These are phyloP conservation scores for Dicranocentrus wangi DNA, from an alignment of 2,888 invertebrate genomes.

Conservation along the genomic window DNA sequence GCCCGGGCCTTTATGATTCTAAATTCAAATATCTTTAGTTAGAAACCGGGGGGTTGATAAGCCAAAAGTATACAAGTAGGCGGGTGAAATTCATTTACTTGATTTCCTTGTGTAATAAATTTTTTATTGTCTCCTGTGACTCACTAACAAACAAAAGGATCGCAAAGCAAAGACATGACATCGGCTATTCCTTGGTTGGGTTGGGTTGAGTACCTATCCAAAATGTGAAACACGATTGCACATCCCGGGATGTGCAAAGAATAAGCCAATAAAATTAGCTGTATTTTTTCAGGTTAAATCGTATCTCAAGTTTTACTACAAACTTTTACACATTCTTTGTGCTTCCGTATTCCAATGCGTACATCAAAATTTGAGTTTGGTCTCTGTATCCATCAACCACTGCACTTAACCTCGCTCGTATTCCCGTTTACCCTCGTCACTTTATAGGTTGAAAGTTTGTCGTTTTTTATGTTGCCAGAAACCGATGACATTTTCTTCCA, in stretches of 20 bases:
- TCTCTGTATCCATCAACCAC: slow-evolving; percentile 5
- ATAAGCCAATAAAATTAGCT: slow-evolving; percentile 10
- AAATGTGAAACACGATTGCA: no score
- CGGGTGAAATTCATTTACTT: no score
- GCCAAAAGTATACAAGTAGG: no score
- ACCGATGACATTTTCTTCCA: slow-evolving; percentile 4
- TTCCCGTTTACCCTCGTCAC: neutral
- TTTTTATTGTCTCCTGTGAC: no score
- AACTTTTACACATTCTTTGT: slow-evolving; percentile 59
- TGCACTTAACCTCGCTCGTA: neutral
- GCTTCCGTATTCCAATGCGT: neutral
- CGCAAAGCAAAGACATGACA: no score
- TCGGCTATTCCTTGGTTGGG: no score
- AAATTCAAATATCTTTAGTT: no score
- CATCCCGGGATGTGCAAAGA: neutral
- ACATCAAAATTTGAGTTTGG: neutral
- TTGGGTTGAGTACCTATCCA: no score
- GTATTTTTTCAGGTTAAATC: slow-evolving; percentile 38
- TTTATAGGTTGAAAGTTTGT: slow-evolving; percentile 10
- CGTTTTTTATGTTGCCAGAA: slow-evolving; percentile 12
- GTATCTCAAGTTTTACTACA: slow-evolving; percentile 36
- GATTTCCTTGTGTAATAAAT: no score
- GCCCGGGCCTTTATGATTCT: no score
- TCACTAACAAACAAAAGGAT: no score
- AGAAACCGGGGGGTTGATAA: no score